Evolutionary conservation across 2,797 vertebrate species (phyloP).

Genomic region (Heteromormyrus szaboi): DNA sequence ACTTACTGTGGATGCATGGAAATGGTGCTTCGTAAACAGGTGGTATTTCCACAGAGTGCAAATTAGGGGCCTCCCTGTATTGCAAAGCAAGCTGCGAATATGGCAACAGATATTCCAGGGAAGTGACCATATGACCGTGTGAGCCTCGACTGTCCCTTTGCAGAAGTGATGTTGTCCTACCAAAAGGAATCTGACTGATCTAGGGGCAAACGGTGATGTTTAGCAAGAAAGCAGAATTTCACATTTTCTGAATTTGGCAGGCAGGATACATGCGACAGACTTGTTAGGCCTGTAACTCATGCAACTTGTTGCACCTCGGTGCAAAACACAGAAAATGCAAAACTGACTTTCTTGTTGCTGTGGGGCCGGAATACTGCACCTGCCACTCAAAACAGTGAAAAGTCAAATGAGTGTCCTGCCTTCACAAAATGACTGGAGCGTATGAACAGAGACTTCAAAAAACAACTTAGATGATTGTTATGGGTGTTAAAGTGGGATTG

Average conservation of each 20-base stretch:
- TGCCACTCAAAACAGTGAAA: background rate
- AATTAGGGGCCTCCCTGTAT: background rate
- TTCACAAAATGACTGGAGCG: conserved; percentile 3
- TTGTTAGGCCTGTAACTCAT: background rate
- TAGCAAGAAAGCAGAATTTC: background rate
- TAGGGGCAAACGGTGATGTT: background rate
- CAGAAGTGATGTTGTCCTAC: background rate
- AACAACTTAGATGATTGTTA: background rate
- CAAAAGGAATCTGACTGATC: background rate
- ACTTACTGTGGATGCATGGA: background rate
- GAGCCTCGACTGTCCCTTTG: background rate
- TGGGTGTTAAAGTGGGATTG: background rate
- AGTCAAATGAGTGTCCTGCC: background rate
- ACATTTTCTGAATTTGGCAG: background rate
- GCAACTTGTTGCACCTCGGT: background rate
- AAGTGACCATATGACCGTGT: background rate
- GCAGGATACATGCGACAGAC: background rate
- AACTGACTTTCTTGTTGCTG: background rate
- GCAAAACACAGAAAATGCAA: background rate
- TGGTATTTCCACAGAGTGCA: background rate
- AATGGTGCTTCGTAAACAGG: background rate
- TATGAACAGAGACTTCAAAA: background rate
- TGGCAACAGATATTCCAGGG: background rate
- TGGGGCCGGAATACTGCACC: background rate
- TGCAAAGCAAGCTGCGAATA: background rate